These are phyloP conservation scores for Bembecia ichneumoniformis DNA, from an alignment of 2,888 invertebrate species.

Conservation along the genomic window DNA sequence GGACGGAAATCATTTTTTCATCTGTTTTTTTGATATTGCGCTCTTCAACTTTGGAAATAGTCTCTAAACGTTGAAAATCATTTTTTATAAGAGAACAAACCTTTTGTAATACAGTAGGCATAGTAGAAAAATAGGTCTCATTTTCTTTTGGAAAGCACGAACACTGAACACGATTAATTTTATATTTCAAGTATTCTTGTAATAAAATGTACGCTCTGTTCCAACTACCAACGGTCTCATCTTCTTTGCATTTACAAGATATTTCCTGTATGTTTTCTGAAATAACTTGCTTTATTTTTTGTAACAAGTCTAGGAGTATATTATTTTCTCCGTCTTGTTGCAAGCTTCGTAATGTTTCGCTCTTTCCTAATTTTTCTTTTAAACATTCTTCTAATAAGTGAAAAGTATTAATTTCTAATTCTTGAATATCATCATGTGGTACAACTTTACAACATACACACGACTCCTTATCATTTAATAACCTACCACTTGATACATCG, in stretches of 20 bases:
- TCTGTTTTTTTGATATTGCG: background rate
- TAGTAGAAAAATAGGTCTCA: conserved; percentile 21
- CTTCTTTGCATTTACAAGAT: conserved; percentile 30
- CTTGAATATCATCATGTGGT: conserved; percentile 24
- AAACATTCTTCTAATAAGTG: conserved; percentile 48
- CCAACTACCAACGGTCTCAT: conserved; percentile 37
- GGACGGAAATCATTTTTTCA: background rate
- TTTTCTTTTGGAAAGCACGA: conserved; percentile 23
- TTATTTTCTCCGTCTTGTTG: conserved; percentile 36
- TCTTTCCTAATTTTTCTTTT: conserved; percentile 35
- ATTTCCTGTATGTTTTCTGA: conserved; percentile 33
- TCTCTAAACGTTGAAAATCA: conserved; percentile 50
- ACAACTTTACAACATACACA: conserved; percentile 39
- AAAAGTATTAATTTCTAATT: conserved; percentile 55
- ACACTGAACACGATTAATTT: conserved; percentile 51
- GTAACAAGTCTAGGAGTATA: conserved; percentile 33
- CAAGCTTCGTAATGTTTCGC: conserved; percentile 18
- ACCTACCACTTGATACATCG: background rate
- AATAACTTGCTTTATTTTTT: conserved; percentile 46
- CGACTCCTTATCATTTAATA: conserved; percentile 10
- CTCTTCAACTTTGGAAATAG: conserved; percentile 29
- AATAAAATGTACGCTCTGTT: conserved; percentile 49
- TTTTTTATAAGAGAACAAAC: conserved; percentile 47
- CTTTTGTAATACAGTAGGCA: conserved; percentile 41
- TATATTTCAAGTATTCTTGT: conserved; percentile 57